Percentiles rank a stretch among this genome's conserved stretches.
Conservation (phyloP, 2,888 invertebrate genomes). For the Dexiosoma caninum region DNA sequence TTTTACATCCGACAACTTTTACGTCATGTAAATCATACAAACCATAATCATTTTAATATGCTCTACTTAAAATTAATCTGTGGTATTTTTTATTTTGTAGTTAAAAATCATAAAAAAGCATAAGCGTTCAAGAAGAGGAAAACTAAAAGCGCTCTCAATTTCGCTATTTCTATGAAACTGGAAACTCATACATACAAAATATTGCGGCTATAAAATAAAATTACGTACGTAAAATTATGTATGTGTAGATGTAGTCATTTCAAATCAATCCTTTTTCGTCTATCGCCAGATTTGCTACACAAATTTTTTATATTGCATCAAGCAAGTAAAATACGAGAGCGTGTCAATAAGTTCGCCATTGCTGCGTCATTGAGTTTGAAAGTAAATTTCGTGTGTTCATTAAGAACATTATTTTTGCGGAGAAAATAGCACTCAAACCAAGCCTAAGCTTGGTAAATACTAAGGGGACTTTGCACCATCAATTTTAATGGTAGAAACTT, state of each 20-base stretch:
- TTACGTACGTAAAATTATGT: background rate
- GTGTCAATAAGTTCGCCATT: no score
- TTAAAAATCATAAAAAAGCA: constrained; percentile 3
- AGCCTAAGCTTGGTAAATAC: no score
- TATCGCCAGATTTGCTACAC: background rate
- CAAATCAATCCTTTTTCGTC: background rate
- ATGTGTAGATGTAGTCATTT: background rate
- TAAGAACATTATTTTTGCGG: no score
- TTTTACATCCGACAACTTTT: background rate
- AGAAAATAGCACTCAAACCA: no score
- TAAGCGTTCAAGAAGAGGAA: constrained; percentile 12
- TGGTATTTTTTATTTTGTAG: background rate
- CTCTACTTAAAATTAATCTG: constrained; percentile 26
- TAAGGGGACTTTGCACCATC: no score
- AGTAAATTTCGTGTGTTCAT: no score
- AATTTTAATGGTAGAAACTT: no score
- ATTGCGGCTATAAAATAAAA: background rate
- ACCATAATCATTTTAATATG: constrained; percentile 49
- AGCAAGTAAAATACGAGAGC: background rate
- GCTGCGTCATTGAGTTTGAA: no score
- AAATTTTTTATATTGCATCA: background rate
- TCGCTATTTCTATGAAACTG: constrained; percentile 76
- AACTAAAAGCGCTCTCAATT: constrained; percentile 75
- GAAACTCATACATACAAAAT: background rate
- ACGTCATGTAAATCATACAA: constrained; percentile 46